Percentiles rank a stretch among this genome's conserved stretches.
Conservation (phyloP, 2,888 invertebrate genomes). For the Neria commutata region DNA sequence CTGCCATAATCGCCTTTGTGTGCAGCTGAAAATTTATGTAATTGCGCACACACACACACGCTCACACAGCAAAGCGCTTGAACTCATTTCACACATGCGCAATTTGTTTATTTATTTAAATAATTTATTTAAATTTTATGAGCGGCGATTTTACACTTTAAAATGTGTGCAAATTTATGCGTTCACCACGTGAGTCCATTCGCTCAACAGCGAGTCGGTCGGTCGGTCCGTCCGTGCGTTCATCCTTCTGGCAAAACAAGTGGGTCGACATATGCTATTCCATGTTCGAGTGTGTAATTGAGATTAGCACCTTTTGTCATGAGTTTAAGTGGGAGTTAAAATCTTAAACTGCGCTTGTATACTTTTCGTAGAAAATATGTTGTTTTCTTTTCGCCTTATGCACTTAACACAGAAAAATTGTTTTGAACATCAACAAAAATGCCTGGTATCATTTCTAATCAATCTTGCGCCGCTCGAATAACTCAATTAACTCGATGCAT, state of each 20-base stretch:
- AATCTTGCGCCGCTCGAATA: slow-evolving; percentile 35
- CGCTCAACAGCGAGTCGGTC: not conserved
- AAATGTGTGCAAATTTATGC: slow-evolving; percentile 24
- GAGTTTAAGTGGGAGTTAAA: no score
- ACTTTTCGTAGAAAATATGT: no score
- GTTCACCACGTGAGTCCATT: slow-evolving; percentile 13
- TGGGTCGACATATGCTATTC: no score
- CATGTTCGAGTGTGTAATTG: no score
- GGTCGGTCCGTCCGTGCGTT: no score
- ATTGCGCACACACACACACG: no score
- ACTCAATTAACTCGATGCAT: slow-evolving; percentile 50
- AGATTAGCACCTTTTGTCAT: no score
- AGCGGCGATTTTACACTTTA: slow-evolving; percentile 13
- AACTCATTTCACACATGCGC: slow-evolving; percentile 15
- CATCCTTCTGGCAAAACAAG: no score
- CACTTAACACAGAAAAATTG: no score
- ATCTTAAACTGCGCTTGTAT: no score
- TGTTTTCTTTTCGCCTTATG: no score
- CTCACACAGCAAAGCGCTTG: not conserved
- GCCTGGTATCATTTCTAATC: slow-evolving; percentile 6
- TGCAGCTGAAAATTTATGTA: not conserved
- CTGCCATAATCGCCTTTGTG: not conserved
- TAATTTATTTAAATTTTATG: slow-evolving; percentile 7
- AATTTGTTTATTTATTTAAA: slow-evolving; percentile 10
- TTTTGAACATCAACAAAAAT: not conserved